Base-by-base conservation (phyloP, 2,797 vertebrate species). In the Neosilurus hyrtlii region DNA sequence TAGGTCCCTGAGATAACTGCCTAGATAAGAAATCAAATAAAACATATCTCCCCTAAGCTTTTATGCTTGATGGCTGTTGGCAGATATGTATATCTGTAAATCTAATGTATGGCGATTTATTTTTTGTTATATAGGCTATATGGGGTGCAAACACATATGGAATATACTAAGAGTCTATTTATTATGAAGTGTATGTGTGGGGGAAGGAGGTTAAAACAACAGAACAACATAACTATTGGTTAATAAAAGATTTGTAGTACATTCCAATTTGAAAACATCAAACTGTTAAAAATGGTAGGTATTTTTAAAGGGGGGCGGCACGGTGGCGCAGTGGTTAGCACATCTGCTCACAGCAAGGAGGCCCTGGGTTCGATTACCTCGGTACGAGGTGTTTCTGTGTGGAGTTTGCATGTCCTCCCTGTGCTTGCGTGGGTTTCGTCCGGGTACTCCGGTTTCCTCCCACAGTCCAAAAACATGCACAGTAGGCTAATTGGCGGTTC, bases 11-110 rank as follows among this genome's bases (percentile, higher is more conserved):
- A 84, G 87, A 89, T 85, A 84, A 87, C 82, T 75, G 86, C 87
- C 84, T 86, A 76, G 87, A 86, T 87, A 80, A 88, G 86, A 88
- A 85, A 88, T 86, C 83, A 86, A 87, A 86, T 85, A 76, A 87
- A 84, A 83, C 78, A 65, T 71, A 79, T 86, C 63, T 82, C 66
- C 57, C 75, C 61, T 30, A 79, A 79, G 67, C 82, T 81, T 80
- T 88, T 76, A 84, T 87, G 80, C 49, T 56, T 85, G 81, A 81
- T 22, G 76, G 51, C 37, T 71, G 56, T 67, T 65, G 56, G 62
- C 57, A 79, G 52, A 75, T 82, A 83, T 83, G 35, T 75, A 86
- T 61, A 71, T 62, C 72, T 76, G 80, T 83, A 78, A 82, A 54
- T n/a, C 14, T 79, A 67, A 37, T 49, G 52, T 57, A 14, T 79